Conservation (phyloP, 1,140 invertebrate genomes). For the Harlomillsia oculata region DNA sequence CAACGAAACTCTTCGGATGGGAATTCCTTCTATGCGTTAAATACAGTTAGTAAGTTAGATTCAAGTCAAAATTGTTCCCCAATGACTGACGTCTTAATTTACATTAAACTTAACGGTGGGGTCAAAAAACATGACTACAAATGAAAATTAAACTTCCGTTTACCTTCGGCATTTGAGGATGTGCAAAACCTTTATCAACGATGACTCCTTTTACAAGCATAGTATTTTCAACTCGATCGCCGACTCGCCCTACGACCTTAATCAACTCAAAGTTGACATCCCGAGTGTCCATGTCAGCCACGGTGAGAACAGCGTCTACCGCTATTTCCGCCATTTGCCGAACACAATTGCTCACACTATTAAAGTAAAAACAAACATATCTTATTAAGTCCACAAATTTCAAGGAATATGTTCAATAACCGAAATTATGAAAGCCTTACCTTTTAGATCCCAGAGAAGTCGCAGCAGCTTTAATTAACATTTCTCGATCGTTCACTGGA, state of each 20-base stretch:
- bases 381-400: no score
- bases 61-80: not conserved
- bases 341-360: slow-evolving; percentile 72
- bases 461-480: slow-evolving; percentile 89
- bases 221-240: slow-evolving; percentile 93
- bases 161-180: slow-evolving; percentile 98
- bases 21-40: slow-evolving; percentile 34
- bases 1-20: slow-evolving; percentile 53
- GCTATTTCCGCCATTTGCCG: slow-evolving; percentile 98
- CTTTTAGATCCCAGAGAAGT: slow-evolving; percentile 99
- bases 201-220: slow-evolving; percentile 93
- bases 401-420: no score
- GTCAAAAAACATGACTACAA: not conserved
- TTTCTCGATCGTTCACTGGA: slow-evolving; percentile 73
- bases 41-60: not conserved
- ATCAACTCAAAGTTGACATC: slow-evolving; percentile 99
- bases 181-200: slow-evolving; percentile 97
- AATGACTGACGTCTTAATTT: no score
- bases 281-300: slow-evolving; percentile 82
- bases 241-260: slow-evolving; percentile 97
- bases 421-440: no score
- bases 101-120: no score
- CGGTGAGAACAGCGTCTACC: slow-evolving; percentile 87
- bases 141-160: not conserved
- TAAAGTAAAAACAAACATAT: no score